Evolutionary conservation across 2,797 vertebrate genomes (phyloP), one percentile per base, ranked within the genome.

Genomic region (Channa striata): DNA sequence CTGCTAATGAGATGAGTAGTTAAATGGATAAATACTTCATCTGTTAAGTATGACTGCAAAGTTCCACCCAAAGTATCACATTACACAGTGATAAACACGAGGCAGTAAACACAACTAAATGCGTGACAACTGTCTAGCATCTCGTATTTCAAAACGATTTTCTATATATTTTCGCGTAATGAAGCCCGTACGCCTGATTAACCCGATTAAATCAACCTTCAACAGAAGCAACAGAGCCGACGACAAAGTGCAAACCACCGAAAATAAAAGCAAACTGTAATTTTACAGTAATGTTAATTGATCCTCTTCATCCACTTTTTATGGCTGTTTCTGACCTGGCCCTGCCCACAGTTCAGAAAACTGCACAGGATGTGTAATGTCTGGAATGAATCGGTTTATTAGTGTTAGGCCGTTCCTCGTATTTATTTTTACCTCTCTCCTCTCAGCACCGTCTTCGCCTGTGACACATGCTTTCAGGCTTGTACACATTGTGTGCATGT

Each of bases 381-480:
- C 25, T 40, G 59, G 63, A 43, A 63, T 66, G 57, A 50, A 63
- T 20, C 57, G 65, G 16, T 49, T 77, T 34, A 81, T 71, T 42
- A 42, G n/a, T 44, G n/a, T 44, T 2, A 44, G 8, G 64, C 63
- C 58, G 72, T 72, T 69, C 46, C 40, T 48, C 54, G n/a, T 25
- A 70, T 81, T 69, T 53, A 57, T 80, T 68, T 58, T 67, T 51
- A 34, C 68, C 53, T 63, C 65, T 63, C 39, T 64, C 63, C 46
- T 67, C 72, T 68, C 60, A 1, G 25, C 46, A 17, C 49, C 67
- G 47, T 34, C 43, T 64, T 33, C 68, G 54, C 52, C 48, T 67
- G 59, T 46, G 62, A 73, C 69, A 61, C 10, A 44, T n/a, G 42
- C 17, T 44, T 44, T 9, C 42, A 44, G 42, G 42, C 17, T 44